phyloP scores from a whole-genome alignment of 2,888 invertebrate genomes.

The Agonopterix subpropinquella region DNA sequence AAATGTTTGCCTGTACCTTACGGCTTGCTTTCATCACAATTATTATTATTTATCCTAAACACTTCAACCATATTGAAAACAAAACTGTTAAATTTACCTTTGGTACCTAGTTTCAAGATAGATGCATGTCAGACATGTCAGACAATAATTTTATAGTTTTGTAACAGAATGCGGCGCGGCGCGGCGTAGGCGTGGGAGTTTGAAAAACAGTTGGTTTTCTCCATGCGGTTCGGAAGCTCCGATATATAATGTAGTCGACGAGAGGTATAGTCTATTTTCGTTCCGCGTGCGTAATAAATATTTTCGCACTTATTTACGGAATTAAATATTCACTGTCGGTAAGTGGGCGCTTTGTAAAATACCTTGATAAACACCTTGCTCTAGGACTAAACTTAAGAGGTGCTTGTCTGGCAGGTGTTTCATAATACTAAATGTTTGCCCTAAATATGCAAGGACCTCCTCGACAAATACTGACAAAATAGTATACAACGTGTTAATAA shows the following conservation, averaged over 20 bases:
- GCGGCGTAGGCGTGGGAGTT: slow-evolving; percentile 34
- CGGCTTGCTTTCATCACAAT: no score
- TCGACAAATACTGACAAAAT: no score
- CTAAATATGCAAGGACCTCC: no score
- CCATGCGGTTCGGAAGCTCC: slow-evolving; percentile 37
- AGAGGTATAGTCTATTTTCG: slow-evolving; percentile 55
- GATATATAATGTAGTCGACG: slow-evolving; percentile 50
- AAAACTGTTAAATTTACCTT: no score
- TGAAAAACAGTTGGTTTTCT: slow-evolving; percentile 48
- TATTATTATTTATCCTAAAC: no score
- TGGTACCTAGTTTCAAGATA: slow-evolving; percentile 1
- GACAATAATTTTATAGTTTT: slow-evolving; percentile 29
- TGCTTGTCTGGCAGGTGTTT: no score
- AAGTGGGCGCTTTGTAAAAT: slow-evolving; percentile 1
- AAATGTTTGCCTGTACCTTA: no score
- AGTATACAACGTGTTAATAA: no score
- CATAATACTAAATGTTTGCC: no score
- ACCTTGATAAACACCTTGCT: no score
- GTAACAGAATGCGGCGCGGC: slow-evolving; percentile 24
- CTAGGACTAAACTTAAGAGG: no score
- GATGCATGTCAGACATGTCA: slow-evolving; percentile 26
- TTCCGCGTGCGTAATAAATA: slow-evolving; percentile 51
- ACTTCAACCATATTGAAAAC: no score
- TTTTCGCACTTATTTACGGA: slow-evolving; percentile 50
- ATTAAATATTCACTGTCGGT: slow-evolving; percentile 30